These are phyloP conservation scores for Agonopterix alstromeriana DNA, from an alignment of 2,888 invertebrate genomes.

Conservation along the genomic window DNA sequence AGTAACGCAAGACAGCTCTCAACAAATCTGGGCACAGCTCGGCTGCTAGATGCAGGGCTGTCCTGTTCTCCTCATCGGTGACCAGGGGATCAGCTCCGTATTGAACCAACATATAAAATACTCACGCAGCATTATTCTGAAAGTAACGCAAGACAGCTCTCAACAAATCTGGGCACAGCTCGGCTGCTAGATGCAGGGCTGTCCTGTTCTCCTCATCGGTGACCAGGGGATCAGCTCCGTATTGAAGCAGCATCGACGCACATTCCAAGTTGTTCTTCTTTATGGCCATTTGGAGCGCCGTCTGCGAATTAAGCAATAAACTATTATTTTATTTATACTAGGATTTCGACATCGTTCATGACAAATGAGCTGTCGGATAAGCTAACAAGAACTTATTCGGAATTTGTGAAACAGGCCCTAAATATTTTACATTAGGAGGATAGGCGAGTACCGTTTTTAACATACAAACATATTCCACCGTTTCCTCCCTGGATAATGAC, in stretches of 20 bases:
- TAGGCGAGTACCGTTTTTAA: no score
- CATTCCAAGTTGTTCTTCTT: conserved; percentile 29
- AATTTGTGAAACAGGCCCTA: no score
- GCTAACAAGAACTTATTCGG: no score
- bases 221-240: conserved; percentile 48
- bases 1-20: conserved; percentile 23
- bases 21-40: conserved; percentile 33
- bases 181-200: conserved; percentile 58
- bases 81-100: conserved; percentile 17
- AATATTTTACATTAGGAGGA: no score
- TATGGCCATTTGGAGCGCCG: conserved; percentile 62
- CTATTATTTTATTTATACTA: not conserved
- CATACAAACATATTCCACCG: no score
- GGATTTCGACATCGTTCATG: no score
- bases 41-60: no score
- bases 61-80: conserved; percentile 50
- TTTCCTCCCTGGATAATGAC: no score
- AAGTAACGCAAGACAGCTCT: conserved; percentile 27
- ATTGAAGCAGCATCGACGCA: conserved; percentile 38
- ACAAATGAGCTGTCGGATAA: no score
- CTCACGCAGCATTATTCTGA: conserved; percentile 35
- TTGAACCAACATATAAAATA: no score
- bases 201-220: conserved; percentile 51
- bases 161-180: conserved; percentile 29
- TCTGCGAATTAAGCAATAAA: conserved; percentile 34